Base-by-base conservation (phyloP, 2,113 vertebrate genomes). In the Zingel zingel region DNA sequence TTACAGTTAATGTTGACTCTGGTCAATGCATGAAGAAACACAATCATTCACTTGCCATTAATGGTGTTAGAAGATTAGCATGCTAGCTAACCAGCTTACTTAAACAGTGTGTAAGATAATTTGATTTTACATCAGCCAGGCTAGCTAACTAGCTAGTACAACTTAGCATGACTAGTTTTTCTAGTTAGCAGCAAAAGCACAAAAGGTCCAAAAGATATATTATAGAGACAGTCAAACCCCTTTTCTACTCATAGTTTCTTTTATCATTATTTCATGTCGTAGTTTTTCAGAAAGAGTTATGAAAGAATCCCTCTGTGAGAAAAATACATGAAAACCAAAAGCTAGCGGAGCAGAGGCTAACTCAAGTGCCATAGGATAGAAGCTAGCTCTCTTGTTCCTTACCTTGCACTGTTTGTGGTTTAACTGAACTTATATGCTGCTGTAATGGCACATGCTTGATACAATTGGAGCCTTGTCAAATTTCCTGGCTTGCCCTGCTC, bases 241-340 rank as follows among this genome's bases (percentile, higher is more conserved):
- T 53, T 18, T 68, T 53, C 27, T 15, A 12, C 45, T 30, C 9
- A 19, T 3, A 19, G 56, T 67, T 50, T 67, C 11, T 51, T 33
- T 15, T 36, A 30, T 2, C 19, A 53, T 33, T 56, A 23, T 10
- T 36, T 23, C 50, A 64, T 48, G 36, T 64, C 27, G 19, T 5
- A 56, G 27, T 15, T 45, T 64, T 56, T 71, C 21, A 59, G 54
- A 51, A 67, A 53, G 18, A 63, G 61, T 21, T 36, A 61, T 30
- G 30, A 19, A 39, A 39, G 39, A 10, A 21, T 36, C 16, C 18
- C 16, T 62, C 27, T 18, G 10, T 36, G 10, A 62, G 25, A 61
- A 61, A 33, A 61, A 19, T 19, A 21, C 18, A 12, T 62, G 4
- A 53, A 53, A 53, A 53, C 7, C 7, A 1, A 39, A 36, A 36